Base-by-base conservation (phyloP, 2,888 invertebrate species). In the Idaea straminata region DNA sequence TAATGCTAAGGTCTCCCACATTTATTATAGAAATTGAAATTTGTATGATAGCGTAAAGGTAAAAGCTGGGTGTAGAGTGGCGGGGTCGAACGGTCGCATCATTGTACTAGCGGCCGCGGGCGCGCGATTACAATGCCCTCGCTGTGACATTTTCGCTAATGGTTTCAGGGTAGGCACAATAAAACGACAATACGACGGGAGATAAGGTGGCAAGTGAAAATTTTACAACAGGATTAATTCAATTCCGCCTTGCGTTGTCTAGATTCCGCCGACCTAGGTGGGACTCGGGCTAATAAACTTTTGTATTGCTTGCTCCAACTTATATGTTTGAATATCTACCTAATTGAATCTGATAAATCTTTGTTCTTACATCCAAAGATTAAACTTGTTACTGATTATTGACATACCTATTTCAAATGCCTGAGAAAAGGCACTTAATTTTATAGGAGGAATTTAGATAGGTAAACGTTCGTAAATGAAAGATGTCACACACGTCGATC, bases 71-170 rank as follows among this genome's bases (percentile, higher is more conserved):
- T 82, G 84, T 85, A 83, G 78, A 81, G 82, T 78, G 80, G 82
- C 81, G 84, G 85, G 91, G 90, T 89, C 87, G 89, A 85, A 81
- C 82, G 83, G 87, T 83, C 89, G 83, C 85, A 88, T 86, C 89
- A 91, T 91, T 92, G 92, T 91, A 84, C 84, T 85, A 87, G 83
- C 82, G 81, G 85, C 87, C 86, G 83, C 88, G 86, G 85, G 85
- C 84, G 77, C 80, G 83, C 85, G 88, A 86, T 85, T 84, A 92
- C 92, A 92, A 92, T 91, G 87, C 89, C 88, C 81, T 77, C 87
- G 87, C 86, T 86, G 88, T 92, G 92, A 92, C 91, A 92, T 92
- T 92, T 89, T 92, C 91, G 88, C 92, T 92, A 92, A 92, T 92
- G 92, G 92, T 92, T 89, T 82, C 88, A 88, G 89, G 91, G 90